Percentiles rank a stretch among this genome's conserved stretches.
These are phyloP conservation scores for Dasysyrphus albostriatus DNA, from an alignment of 2,888 invertebrate species.

Conservation along the genomic window DNA sequence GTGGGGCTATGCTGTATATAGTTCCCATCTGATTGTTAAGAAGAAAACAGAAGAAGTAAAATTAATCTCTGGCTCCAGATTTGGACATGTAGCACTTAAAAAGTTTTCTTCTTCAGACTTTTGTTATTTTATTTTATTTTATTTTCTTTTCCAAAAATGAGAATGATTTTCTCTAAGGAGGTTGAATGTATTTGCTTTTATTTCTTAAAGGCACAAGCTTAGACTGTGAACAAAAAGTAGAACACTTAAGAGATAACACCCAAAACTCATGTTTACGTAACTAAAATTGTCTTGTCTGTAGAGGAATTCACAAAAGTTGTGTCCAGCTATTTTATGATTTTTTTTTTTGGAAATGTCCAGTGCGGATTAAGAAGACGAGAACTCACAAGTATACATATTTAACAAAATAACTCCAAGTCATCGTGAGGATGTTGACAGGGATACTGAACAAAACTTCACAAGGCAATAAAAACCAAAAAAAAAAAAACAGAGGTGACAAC, in stretches of 20 bases:
- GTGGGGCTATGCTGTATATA: background rate
- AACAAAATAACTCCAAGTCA: background rate
- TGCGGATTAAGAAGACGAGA: background rate
- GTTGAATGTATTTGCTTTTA: conserved; percentile 32
- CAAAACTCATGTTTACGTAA: conserved; percentile 35
- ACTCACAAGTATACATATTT: conserved; percentile 10
- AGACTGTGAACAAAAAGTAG: background rate
- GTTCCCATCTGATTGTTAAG: background rate
- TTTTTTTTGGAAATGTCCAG: background rate
- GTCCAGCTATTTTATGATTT: conserved; percentile 1
- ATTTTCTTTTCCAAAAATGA: conserved; percentile 21
- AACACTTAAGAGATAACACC: conserved; percentile 30
- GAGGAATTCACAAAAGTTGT: conserved; percentile 8
- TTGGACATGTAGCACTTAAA: conserved; percentile 67
- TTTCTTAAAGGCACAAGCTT: background rate
- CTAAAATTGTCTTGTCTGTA: conserved; percentile 5
- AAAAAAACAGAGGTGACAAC: conserved; percentile 3
- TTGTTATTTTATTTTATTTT: conserved; percentile 40
- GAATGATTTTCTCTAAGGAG: conserved; percentile 34
- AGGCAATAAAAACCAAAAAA: background rate
- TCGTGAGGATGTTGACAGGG: conserved; percentile 8
- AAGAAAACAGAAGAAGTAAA: conserved; percentile 16
- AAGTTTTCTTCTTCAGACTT: conserved; percentile 62
- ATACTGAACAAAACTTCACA: background rate
- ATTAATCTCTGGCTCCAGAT: conserved; percentile 62